Evolutionary conservation across 2,113 vertebrate species (phyloP).

Genomic region (Empidonax traillii): DNA sequence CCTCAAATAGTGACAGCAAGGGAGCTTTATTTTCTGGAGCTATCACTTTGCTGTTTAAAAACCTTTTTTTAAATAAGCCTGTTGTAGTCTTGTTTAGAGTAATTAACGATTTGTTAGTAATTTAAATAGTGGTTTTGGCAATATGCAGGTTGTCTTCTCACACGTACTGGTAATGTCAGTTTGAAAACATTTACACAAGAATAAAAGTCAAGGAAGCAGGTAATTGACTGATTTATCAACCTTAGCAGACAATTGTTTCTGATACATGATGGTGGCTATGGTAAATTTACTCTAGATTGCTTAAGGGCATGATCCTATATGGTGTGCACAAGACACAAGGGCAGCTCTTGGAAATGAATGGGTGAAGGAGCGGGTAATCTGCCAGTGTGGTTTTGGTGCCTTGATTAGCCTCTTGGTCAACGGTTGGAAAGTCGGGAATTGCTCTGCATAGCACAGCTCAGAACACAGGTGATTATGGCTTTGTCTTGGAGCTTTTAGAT

Average conservation of each 20-base stretch:
- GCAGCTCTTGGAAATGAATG: background rate
- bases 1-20: background rate
- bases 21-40: constrained; percentile 34
- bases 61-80: background rate
- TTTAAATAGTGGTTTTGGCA: constrained; percentile 55
- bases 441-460: background rate
- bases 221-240: constrained; percentile 73
- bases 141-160: constrained; percentile 26
- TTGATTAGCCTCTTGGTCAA: background rate
- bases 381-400: background rate
- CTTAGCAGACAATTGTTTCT: constrained; percentile 72
- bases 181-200: constrained; percentile 72
- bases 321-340: constrained; percentile 17
- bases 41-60: constrained; percentile 26
- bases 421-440: background rate
- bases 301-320: constrained; percentile 62
- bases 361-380: constrained; percentile 45
- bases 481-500: background rate
- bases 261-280: constrained; percentile 55
- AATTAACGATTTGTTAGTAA: constrained; percentile 65
- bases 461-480: background rate
- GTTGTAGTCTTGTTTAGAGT: constrained; percentile 50
- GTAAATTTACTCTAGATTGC: constrained; percentile 75
- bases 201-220: constrained; percentile 73
- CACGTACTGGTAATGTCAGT: constrained; percentile 49